Conservation (phyloP, 2,797 vertebrate species). For the Rhabdophis nuchalis region DNA sequence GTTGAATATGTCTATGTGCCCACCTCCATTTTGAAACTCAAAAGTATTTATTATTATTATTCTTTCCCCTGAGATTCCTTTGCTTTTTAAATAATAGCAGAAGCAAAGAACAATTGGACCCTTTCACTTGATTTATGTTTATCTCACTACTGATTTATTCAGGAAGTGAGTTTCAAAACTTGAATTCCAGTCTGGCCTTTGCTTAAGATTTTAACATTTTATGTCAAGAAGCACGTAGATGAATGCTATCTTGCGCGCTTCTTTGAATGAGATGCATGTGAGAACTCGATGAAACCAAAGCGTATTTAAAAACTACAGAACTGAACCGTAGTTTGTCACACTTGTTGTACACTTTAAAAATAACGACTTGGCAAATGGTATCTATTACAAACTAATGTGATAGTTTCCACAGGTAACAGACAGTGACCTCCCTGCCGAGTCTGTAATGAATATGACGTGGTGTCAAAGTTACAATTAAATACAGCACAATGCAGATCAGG, state of each 20-base stretch:
- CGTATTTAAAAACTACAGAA: background rate
- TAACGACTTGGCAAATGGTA: conserved; percentile 40
- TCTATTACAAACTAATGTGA: conserved; percentile 42
- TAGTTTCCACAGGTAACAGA: conserved; percentile 40
- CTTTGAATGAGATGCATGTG: background rate
- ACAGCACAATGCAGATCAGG: conserved; percentile 68
- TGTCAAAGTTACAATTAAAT: conserved; percentile 76
- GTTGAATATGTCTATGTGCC: background rate
- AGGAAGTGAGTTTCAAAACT: background rate
- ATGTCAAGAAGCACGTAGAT: background rate
- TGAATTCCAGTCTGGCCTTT: background rate
- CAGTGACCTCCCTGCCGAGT: conserved; percentile 51
- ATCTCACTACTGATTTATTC: background rate
- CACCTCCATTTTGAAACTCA: background rate
- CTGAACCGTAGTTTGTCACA: conserved; percentile 14
- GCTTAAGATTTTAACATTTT: background rate
- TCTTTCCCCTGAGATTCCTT: background rate
- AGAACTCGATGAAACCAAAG: background rate
- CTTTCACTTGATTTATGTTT: background rate
- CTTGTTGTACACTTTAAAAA: conserved; percentile 44
- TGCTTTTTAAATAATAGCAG: background rate
- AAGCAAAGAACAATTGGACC: background rate
- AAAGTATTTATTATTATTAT: background rate
- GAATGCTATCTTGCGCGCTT: background rate
- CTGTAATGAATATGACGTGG: conserved; percentile 57